Conservation (phyloP, 2,797 vertebrate genomes). For the Psittacula echo region DNA sequence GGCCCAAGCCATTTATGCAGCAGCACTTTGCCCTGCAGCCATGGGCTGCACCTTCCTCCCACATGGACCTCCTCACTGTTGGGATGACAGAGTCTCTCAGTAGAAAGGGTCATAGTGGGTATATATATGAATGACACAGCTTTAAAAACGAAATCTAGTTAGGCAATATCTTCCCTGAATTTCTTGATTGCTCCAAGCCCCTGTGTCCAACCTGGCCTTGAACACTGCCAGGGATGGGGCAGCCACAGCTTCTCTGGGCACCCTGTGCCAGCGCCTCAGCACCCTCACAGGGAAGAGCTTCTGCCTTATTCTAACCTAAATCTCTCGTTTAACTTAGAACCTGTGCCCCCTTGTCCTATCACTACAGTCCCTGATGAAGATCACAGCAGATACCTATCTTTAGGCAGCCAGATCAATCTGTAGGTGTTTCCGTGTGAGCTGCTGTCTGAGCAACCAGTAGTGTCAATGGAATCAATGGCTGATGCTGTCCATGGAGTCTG, state of each 20-base stretch:
- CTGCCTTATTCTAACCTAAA: neutral
- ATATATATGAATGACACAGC: neutral
- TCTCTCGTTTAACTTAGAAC: neutral
- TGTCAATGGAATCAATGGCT: neutral
- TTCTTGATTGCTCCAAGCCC: neutral
- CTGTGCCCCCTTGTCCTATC: neutral
- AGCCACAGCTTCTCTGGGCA: neutral
- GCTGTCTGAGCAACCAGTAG: neutral
- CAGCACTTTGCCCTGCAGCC: neutral
- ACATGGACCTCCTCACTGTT: neutral
- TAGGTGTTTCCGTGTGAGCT: neutral
- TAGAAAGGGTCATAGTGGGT: neutral
- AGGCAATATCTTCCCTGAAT: neutral
- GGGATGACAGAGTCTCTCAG: neutral
- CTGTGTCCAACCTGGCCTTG: neutral
- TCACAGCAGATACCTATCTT: neutral
- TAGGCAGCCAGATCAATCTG: neutral
- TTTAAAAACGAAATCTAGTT: neutral
- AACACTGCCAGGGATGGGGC: neutral
- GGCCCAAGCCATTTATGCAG: neutral
- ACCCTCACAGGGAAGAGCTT: neutral
- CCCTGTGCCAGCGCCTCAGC: neutral
- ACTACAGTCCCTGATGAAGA: neutral
- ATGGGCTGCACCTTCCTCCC: neutral
- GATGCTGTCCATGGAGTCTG: neutral